Base-by-base conservation (phyloP, 1,140 invertebrate genomes). In the Apis laboriosa region DNA sequence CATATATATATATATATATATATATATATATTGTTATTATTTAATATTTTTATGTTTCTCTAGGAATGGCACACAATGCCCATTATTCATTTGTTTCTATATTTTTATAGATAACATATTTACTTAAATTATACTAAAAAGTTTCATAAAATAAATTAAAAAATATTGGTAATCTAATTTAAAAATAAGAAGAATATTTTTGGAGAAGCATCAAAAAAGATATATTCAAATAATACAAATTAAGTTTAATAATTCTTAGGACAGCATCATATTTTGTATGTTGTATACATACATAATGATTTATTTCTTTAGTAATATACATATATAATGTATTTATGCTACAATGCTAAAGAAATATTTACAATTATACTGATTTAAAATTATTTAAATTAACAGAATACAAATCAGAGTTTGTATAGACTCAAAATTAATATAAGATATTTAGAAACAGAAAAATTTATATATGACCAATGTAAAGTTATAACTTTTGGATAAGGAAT, bases 381-480 rank as follows among this genome's bases (percentile, higher is more conserved):
- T 61, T 13, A n/a, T 49, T 84, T 79, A 70, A 58, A 70, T 49
- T 70, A 43, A 63, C 28, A 66, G 24, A 64, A 21, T 82, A 64
- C 43, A 60, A n/a, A 17, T 75, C 63, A 64, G 9, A 77, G 43
- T 75, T 79, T 61, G 58, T 86, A 86, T 70, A 75, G 58, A 74
- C 15, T 21, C n/a, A 80, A 74, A 60, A 80, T 80, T 75, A 67
- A n/a, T 71, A 74, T 70, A 71, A 64, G 56, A 63, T 68, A 66
- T 80, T 81, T 66, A 77, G 49, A 34, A 71, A 66, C 53, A 81
- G n/a, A 68, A 63, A 78, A 77, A 43, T 60, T 34, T 13, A 28
- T 55, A 84, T 76, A 75, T n/a, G 78, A 85, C 83, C 78, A 87
- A 87, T 88, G 83, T 88, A 88, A 88, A 77, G 70, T 72, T 82